Conservation (phyloP, 1,140 invertebrate species). For the Zaprionus inermis region DNA sequence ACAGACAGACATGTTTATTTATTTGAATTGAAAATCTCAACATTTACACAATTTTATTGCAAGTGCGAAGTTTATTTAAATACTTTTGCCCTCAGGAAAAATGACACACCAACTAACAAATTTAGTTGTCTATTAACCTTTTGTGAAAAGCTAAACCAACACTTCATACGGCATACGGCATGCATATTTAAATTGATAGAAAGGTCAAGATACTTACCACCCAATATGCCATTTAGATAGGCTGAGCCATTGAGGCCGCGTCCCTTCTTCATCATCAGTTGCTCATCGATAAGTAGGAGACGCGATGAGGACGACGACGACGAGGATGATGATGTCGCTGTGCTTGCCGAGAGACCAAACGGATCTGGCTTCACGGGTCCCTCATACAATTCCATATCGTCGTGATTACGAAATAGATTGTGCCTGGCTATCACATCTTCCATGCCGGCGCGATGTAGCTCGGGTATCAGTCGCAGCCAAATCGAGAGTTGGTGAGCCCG, state of each 20-base stretch:
- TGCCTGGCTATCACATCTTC: constrained; percentile 93
- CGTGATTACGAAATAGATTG: constrained; percentile 93
- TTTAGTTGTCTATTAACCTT: constrained; percentile 5
- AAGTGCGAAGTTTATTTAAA: neutral
- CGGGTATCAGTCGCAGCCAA: constrained; percentile 96
- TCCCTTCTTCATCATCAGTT: constrained; percentile 78
- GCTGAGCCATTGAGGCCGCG: constrained; percentile 65
- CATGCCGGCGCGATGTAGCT: constrained; percentile 95
- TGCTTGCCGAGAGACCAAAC: constrained; percentile 79
- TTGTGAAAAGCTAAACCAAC: neutral
- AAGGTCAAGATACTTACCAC: constrained; percentile 69
- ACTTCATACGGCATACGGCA: neutral
- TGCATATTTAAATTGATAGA: constrained; percentile 21
- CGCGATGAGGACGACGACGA: constrained; percentile 84
- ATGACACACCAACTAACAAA: neutral
- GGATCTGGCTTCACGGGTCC: constrained; percentile 92
- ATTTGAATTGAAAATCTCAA: neutral
- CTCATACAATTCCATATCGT: constrained; percentile 92
- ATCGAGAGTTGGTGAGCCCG: constrained; percentile 96
- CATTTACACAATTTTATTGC: neutral
- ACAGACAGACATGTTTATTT: neutral
- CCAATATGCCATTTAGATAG: constrained; percentile 80
- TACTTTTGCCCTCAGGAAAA: neutral
- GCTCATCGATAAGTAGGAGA: constrained; percentile 79
- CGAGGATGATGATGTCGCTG: constrained; percentile 41